Conservation (phyloP, 37 sponge, comb jelly and placozoan genomes). For the Aphrocallistes beatrix region DNA sequence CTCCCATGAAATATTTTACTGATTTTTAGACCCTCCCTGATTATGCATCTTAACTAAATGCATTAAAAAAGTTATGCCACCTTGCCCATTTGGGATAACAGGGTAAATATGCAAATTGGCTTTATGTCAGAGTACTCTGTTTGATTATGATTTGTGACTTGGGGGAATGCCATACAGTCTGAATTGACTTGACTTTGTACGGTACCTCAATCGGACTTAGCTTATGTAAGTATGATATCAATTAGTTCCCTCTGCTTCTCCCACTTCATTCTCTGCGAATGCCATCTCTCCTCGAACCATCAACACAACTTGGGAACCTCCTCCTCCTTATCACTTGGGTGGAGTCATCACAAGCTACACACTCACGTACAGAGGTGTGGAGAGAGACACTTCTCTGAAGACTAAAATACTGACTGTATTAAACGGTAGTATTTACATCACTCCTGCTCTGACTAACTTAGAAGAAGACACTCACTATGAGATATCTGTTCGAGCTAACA, state of each 20-base stretch:
- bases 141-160: no score
- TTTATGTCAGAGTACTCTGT: no score
- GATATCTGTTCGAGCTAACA: conserved; percentile 19
- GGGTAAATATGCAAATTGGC: no score
- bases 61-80: no score
- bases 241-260: not conserved
- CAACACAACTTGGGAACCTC: conserved; percentile 20
- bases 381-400: not conserved
- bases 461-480: not conserved
- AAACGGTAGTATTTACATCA: conserved; percentile 8
- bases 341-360: conserved; percentile 12
- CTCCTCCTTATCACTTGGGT: conserved; percentile 3
- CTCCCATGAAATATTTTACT: no score
- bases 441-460: conserved; percentile 17
- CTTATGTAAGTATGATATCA: not conserved
- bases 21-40: no score
- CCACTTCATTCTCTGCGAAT: conserved; percentile 16
- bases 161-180: no score
- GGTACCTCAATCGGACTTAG: no score
- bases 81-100: no score
- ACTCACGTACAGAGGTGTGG: not conserved
- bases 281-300: conserved; percentile 16
- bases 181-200: not conserved
- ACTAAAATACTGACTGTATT: not conserved
- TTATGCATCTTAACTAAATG: no score